Evolutionary conservation across 2,797 vertebrate genomes (phyloP), one percentile per base, ranked within the genome.

Genomic region (Mus minutoides): DNA sequence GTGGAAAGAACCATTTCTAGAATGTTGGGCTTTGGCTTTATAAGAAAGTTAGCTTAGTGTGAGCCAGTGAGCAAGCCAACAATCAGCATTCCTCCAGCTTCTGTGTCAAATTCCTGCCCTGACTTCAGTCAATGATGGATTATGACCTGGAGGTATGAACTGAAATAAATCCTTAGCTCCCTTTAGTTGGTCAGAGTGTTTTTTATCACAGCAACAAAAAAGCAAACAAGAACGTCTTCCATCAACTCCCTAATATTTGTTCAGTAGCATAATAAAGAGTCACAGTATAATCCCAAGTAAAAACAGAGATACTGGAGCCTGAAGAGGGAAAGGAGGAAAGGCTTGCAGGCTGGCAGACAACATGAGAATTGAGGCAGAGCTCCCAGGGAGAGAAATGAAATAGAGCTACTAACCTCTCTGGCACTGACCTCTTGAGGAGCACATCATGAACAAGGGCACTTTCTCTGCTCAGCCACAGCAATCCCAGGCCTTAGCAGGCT

Each of bases 401-500:
- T 43, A 56, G 52, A 58, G 12, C 16, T 79, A 67, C 80, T 17
- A 21, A 83, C 54, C 56, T 77, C 78, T n/a, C 24, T 79, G 49
- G 4, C 43, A 31, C 14, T 31, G 34, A 37, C 31, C 26, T 13
- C 49, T 49, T 85, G 31, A 91, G 84, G 12, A 69, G 2, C 10
- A 40, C 7, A 62, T 58, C 60, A 80, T 62, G 24, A 17, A 84
- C 31, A 91, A 91, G 11, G 56, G 54, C 49, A n/a, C 34, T 90
- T n/a, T 43, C 24, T n/a, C 31, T 78, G 17, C 3, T 43, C 56
- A 83, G 29, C 52, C 49, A 62, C 3, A 84, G 69, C 46, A 43
- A 43, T 21, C 84, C 17, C 21, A 83, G 62, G 83, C 88, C 69
- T 88, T 43, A 71, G 62, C 31, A 96, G 58, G 90, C 91, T 79